These are phyloP conservation scores for Drosophila pachea DNA, from an alignment of 1,140 invertebrate genomes.

Conservation along the genomic window DNA sequence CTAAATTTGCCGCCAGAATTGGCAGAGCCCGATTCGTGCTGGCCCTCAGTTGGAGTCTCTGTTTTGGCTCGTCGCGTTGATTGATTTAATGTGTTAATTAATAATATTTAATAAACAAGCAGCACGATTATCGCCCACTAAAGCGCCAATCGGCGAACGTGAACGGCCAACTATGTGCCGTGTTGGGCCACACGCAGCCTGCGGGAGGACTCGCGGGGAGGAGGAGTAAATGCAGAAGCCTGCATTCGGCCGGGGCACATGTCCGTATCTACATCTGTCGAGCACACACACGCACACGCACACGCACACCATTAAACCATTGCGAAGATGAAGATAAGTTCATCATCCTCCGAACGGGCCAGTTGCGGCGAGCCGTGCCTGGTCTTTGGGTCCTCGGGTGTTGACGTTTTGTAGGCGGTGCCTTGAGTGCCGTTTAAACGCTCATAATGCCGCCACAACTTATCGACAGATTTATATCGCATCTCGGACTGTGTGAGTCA, in stretches of 20 bases:
- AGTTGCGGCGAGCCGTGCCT: slow-evolving; percentile 18
- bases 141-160: background rate
- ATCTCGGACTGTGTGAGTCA: background rate
- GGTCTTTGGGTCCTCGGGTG: slow-evolving; percentile 31
- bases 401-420: slow-evolving; percentile 76
- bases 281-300: slow-evolving; percentile 23
- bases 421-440: slow-evolving; percentile 64
- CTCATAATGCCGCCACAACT: slow-evolving; percentile 54
- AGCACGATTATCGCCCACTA: slow-evolving; percentile 36
- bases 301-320: slow-evolving; percentile 47
- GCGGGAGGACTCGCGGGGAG: too few relatives aligned
- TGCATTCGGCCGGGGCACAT: slow-evolving; percentile 34
- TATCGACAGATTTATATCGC: slow-evolving; percentile 69
- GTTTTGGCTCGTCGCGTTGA: background rate
- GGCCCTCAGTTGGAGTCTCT: background rate
- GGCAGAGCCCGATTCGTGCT: too few relatives aligned
- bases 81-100: slow-evolving; percentile 14
- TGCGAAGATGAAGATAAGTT: slow-evolving; percentile 70
- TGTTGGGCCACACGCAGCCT: slow-evolving; percentile 34
- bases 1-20: background rate
- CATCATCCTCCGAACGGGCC: slow-evolving; percentile 33
- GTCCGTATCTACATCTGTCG: slow-evolving; percentile 41
- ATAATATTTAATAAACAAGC: slow-evolving; percentile 74
- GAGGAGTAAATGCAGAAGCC: background rate
- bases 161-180: background rate